phyloP scores from a whole-genome alignment of 1,140 invertebrate species.

The Tribolium madens region DNA sequence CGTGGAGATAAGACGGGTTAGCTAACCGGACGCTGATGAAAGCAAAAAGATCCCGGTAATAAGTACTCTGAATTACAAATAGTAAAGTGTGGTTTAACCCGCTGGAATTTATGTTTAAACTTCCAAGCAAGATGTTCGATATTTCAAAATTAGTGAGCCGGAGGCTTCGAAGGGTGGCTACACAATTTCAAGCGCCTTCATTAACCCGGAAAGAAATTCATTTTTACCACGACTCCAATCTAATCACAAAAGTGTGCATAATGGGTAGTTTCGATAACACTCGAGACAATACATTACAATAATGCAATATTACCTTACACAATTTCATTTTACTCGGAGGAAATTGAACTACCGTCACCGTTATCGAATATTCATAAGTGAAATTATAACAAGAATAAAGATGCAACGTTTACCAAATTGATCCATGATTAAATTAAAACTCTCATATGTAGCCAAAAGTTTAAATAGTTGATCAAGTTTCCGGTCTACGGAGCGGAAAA shows the following conservation, averaged over 20 bases:
- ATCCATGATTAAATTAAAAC: background rate
- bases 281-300: background rate
- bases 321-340: constrained; percentile 19
- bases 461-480: constrained; percentile 3
- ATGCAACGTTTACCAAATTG: background rate
- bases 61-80: constrained; percentile 4
- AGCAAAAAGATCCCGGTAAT: background rate
- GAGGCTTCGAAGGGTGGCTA: background rate
- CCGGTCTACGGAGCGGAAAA: background rate
- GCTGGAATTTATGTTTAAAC: constrained; percentile 3
- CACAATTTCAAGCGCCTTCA: background rate
- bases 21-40: background rate
- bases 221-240: background rate
- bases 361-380: constrained; percentile 18
- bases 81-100: background rate
- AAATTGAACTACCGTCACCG: constrained; percentile 25
- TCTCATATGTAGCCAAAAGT: background rate
- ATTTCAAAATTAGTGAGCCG: constrained; percentile 1
- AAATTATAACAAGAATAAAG: constrained; percentile 1
- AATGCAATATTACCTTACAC: constrained; percentile 9
- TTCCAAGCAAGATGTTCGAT: constrained; percentile 3
- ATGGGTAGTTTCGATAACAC: constrained; percentile 6
- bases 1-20: constrained; percentile 5
- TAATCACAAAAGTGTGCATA: background rate
- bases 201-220: background rate